Evolutionary conservation across 2,888 invertebrate genomes (phyloP), one percentile per base, ranked within the genome.

Genomic region (Acholoe squamosa): DNA sequence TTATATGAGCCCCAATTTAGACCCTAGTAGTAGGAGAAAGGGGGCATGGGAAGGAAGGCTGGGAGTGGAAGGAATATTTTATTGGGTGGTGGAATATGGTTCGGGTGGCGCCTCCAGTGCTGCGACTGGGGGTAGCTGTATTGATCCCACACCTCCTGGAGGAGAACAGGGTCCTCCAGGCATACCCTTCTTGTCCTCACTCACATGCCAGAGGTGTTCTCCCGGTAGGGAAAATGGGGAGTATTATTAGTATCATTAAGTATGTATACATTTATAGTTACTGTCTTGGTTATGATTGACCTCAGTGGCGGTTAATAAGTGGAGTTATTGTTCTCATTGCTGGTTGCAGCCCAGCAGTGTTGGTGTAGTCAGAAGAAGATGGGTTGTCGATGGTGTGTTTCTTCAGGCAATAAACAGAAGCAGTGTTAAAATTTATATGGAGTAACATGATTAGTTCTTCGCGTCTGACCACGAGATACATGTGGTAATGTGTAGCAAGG

Each of bases 131-230:
- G 25, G 71, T 71, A 28, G 71, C 25, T 28, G 71, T 71, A 71
- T 71, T 25, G 71, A 71, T 71, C 71, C 71, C 25, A 28, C 31
- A 71, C 71, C 71, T 71, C 31, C 71, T 71, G 61, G 61, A 61
- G 61, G n/a, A 61, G 61, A n/a, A 61, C 22, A n/a, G 61, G 61
- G 61, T 61, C 61, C 61, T 61, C 61, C 61, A 61, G 61, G 19
- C 61, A n/a, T 61, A 61, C 61, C 61, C 3, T 61, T 19, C 19
- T 3, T 61, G 61, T 61, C 61, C 61, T 61, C 61, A 43, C 43
- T 43, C 43, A 43, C 10, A 10, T 43, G 43, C 43, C 43, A 43
- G 43, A 43, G 43, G 43, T 43, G 43, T 43, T 3, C 43, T 43
- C 10, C 43, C 43, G 43, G 43, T 43, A 43, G n/a, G n/a, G n/a